phyloP scores from a whole-genome alignment of 2,797 vertebrate species.

The Crocodylus rhombifer region DNA sequence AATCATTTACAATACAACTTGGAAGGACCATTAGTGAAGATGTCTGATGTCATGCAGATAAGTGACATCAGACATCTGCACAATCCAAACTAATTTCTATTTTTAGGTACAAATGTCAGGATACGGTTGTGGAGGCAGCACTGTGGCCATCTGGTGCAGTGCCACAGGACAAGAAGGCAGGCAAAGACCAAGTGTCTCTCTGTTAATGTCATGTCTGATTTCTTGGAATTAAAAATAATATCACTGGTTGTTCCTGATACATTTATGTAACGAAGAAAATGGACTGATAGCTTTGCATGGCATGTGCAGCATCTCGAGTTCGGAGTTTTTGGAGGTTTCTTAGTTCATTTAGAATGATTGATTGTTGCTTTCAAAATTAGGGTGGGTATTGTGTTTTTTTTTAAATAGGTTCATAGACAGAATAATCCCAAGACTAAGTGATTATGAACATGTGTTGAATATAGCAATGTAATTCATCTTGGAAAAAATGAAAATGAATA shows the following conservation, averaged over 20 bases:
- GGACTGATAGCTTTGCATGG: neutral
- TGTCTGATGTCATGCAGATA: neutral
- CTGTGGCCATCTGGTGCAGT: neutral
- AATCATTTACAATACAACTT: neutral
- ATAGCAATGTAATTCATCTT: neutral
- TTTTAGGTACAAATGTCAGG: neutral
- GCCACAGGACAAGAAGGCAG: constrained; percentile 5
- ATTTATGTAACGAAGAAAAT: constrained; percentile 35
- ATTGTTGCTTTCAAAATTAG: neutral
- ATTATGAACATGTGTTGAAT: neutral
- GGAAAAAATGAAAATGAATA: neutral
- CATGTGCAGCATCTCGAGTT: neutral
- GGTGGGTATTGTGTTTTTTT: neutral
- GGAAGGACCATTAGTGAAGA: neutral
- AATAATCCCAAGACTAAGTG: neutral
- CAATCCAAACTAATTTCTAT: neutral
- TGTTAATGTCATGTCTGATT: neutral
- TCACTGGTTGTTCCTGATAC: constrained; percentile 23
- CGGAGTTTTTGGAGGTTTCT: neutral
- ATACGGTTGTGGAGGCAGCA: constrained; percentile 14
- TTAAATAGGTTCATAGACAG: neutral
- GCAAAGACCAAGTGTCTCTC: neutral
- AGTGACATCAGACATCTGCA: neutral
- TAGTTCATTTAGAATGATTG: neutral
- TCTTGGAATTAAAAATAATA: constrained; percentile 26